Percentiles rank a stretch among this genome's conserved stretches.
These are phyloP conservation scores for Illadopsis cleaveri DNA, from an alignment of 2,113 vertebrate species.

Conservation along the genomic window DNA sequence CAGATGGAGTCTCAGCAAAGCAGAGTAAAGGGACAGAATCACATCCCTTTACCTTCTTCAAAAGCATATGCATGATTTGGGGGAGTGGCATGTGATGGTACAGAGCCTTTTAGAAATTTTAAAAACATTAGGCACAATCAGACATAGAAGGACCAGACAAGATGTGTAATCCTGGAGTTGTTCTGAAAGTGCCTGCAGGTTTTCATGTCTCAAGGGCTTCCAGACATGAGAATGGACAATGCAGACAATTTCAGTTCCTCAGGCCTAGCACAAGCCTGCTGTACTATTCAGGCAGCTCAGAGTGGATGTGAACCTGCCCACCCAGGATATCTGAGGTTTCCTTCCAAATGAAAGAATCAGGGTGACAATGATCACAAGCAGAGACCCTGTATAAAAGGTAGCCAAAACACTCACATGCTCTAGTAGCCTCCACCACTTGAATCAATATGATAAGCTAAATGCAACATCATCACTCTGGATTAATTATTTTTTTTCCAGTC, in stretches of 20 bases:
- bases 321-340: not conserved
- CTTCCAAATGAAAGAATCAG: not conserved
- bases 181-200: not conserved
- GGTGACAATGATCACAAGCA: not conserved
- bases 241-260: not conserved
- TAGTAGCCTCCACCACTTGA: not conserved
- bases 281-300: not conserved
- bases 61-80: not conserved
- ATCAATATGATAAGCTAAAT: not conserved
- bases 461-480: not conserved
- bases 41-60: not conserved
- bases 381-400: not conserved
- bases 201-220: not conserved
- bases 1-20: not conserved
- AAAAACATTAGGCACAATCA: not conserved
- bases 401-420: rapidly evolving
- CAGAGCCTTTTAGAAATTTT: not conserved
- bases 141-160: not conserved
- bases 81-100: not conserved
- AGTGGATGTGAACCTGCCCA: not conserved
- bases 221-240: not conserved
- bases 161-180: not conserved
- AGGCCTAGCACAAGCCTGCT: not conserved
- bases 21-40: not conserved
- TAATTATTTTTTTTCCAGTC: not conserved